These are phyloP conservation scores for Euzetes globulus DNA, from an alignment of 2,888 invertebrate species.

Conservation along the genomic window DNA sequence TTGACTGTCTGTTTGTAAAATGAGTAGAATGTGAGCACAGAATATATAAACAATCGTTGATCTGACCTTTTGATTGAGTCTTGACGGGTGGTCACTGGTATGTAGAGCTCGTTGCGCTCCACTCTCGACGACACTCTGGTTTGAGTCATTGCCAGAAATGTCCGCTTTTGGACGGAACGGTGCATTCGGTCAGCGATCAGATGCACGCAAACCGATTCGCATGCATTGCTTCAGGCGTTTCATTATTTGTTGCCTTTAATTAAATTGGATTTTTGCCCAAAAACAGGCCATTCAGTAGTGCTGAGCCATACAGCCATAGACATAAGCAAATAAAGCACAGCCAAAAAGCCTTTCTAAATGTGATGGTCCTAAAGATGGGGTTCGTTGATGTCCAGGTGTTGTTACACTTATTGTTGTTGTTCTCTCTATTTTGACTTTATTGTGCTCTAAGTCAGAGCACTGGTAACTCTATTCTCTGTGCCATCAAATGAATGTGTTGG, in stretches of 20 bases:
- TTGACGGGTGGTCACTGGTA: constrained; percentile 18
- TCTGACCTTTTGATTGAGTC: constrained; percentile 20
- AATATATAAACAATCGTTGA: constrained; percentile 12
- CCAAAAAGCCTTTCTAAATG: constrained; percentile 2
- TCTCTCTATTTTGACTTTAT: constrained; percentile 19
- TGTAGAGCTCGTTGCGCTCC: neutral
- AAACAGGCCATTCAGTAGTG: neutral
- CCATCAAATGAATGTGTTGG: constrained; percentile 1
- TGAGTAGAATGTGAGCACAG: neutral
- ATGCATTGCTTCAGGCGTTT: constrained; percentile 23
- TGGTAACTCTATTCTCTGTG: constrained; percentile 6
- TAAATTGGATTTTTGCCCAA: constrained; percentile 28
- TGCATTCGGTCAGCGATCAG: constrained; percentile 3
- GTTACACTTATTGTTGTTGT: constrained; percentile 13
- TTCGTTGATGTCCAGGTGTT: constrained; percentile 24
- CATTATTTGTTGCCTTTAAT: constrained; percentile 17
- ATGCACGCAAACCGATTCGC: constrained; percentile 5
- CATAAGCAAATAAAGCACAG: neutral
- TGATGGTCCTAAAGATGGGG: constrained; percentile 7
- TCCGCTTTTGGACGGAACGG: neutral
- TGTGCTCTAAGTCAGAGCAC: neutral
- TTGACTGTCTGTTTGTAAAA: constrained; percentile 21
- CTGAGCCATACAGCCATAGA: neutral
- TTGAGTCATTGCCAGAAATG: neutral
- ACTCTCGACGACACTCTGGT: neutral